Conservation (phyloP, 2,888 invertebrate species). For the Tuta absoluta region DNA sequence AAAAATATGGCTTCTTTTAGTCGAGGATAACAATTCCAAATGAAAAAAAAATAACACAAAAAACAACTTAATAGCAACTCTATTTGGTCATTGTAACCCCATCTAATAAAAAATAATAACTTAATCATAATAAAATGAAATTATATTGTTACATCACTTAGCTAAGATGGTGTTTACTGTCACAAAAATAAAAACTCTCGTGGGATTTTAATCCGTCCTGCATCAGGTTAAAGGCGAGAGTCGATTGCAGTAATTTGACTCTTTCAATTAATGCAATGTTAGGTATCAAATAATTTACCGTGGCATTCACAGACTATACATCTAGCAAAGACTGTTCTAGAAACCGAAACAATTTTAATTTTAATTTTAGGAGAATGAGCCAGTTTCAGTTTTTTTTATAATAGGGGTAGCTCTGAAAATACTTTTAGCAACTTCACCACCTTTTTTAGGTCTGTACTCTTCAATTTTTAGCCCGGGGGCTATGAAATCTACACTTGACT, state of each 20-base stretch:
- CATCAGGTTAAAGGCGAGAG: conserved; percentile 3
- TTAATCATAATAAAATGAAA: conserved; percentile 47
- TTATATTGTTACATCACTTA: conserved; percentile 39
- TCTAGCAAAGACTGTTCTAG: neutral
- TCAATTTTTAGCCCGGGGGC: too few relatives aligned
- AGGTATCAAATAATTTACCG: conserved; percentile 58
- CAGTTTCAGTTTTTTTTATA: too few relatives aligned
- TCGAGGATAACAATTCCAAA: neutral
- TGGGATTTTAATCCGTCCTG: neutral
- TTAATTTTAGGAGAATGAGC: neutral
- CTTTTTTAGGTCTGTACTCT: too few relatives aligned
- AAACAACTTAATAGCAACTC: conserved; percentile 32
- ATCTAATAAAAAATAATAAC: conserved; percentile 42
- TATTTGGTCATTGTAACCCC: conserved; percentile 35
- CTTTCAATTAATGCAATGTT: conserved; percentile 29
- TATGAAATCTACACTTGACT: too few relatives aligned
- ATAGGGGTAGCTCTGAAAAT: too few relatives aligned
- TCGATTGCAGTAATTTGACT: conserved; percentile 14
- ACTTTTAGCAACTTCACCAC: too few relatives aligned
- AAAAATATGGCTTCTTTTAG: too few relatives aligned
- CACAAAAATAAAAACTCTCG: conserved; percentile 23
- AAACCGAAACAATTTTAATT: neutral
- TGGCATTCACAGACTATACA: neutral
- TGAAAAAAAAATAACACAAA: neutral
- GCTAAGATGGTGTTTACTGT: conserved; percentile 32